Percentiles rank a stretch among this genome's conserved stretches.
Evolutionary conservation across 1,140 invertebrate genomes (phyloP).

Genomic region (Cydia splendana): DNA sequence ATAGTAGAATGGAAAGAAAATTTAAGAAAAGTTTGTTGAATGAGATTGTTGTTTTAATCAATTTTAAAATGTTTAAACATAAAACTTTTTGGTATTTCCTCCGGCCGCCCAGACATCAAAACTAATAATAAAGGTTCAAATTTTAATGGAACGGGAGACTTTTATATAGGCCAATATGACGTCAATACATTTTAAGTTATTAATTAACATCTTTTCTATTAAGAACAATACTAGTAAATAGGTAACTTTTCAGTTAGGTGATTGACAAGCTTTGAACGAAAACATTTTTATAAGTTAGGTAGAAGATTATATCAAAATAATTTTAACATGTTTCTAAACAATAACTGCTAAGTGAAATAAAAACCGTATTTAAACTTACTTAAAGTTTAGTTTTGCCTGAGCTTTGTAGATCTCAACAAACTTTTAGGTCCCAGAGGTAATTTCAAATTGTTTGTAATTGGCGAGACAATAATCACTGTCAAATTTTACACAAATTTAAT

Average conservation of each 20-base stretch:
- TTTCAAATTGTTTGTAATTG: constrained; percentile 7
- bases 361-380: neutral
- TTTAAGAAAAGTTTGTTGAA: neutral
- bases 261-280: neutral
- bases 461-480: neutral
- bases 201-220: too few relatives aligned
- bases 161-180: too few relatives aligned
- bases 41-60: too few relatives aligned
- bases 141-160: too few relatives aligned
- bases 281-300: neutral
- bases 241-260: neutral
- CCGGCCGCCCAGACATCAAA: too few relatives aligned
- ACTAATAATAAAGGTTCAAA: too few relatives aligned
- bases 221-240: neutral
- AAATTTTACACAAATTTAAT: neutral
- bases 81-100: too few relatives aligned
- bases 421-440: neutral
- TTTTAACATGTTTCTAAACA: neutral
- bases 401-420: neutral
- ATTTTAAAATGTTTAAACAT: too few relatives aligned
- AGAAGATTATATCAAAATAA: neutral
- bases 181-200: too few relatives aligned
- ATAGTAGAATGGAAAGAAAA: constrained; percentile 1
- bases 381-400: neutral
- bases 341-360: neutral